Base-by-base conservation (phyloP, 2,888 invertebrate genomes). In the Latrodectus elegans region DNA sequence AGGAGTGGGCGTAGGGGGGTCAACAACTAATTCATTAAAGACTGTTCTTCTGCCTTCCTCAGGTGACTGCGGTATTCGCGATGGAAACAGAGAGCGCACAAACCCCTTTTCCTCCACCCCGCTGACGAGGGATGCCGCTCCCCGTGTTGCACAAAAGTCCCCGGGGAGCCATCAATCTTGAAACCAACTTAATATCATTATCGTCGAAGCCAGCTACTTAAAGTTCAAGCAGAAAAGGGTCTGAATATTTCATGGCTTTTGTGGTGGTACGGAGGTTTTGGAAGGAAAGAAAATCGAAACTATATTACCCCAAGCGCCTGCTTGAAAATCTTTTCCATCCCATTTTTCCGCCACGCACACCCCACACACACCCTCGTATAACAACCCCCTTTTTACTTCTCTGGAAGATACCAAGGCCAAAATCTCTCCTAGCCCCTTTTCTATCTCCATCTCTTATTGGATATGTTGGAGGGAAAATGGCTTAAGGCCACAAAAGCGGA, bases 181-280 rank as follows among this genome's bases (percentile, higher is more conserved):
- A 73, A 86, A 75, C 80, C 68, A 72, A 86, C 85, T 86, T 86
- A 86, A 86, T 86, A 86, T 86, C 85, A 86, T 86, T 86, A 86
- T 86, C 85, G 85, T 76, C 84, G 75, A 80, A 78, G 80, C 85
- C 74, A 60, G 80, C 85, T 86, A 86, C 85, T 86, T 86, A 86
- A 86, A 79, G 79, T 77, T 79, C 79, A 22, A 67, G 77, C 77
- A 49, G 84, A 72, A 77, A 71, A 77, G 71, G 76, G 78, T 22
- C 70, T 84, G 84, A 84, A 84, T 84, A 84, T 84, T 84, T 84
- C 84, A 84, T 78, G 85, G 65, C 64, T 55, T 65, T 75, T 52
- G 77, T 65, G 65, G 38, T 72, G 68, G 71, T 15, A 68, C 55
- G 75, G 64, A 55, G 17, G 82, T 17, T 65, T 76, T 76, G 26